A percentile compares a stretch with the other conserved stretches of the same genome.
Evolutionary conservation across 2,797 vertebrate genomes (phyloP).

Genomic region (Gila robusta): DNA sequence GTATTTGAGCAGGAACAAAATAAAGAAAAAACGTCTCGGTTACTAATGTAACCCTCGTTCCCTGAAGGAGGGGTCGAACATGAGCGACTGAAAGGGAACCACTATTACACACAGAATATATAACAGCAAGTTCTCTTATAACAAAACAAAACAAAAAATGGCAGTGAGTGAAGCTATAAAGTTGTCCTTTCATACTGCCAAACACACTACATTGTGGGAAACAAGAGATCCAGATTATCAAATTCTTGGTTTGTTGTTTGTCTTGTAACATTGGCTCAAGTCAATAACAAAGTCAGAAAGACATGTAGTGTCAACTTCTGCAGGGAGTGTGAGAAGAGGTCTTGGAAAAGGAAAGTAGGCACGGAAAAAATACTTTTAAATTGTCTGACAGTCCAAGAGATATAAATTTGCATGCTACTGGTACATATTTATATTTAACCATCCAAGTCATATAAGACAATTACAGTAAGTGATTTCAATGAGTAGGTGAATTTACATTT

Average conservation of each 20-base stretch:
- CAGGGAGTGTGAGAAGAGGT: slow-evolving; percentile 3
- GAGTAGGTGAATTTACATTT: neutral
- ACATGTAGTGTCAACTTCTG: slow-evolving; percentile 62
- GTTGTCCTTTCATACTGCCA: neutral
- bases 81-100: neutral
- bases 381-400: neutral
- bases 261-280: slow-evolving; percentile 64
- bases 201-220: slow-evolving; percentile 44
- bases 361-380: neutral
- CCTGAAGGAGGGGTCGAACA: too few species aligned
- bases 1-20: slow-evolving; percentile 1
- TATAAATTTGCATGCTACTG: neutral
- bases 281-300: slow-evolving; percentile 64
- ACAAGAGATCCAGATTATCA: slow-evolving; percentile 54
- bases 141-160: neutral
- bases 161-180: neutral
- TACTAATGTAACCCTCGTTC: too few species aligned
- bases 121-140: neutral
- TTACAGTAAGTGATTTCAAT: neutral
- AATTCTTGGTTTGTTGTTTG: slow-evolving; percentile 71
- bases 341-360: neutral
- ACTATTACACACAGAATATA: neutral
- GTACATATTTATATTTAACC: neutral
- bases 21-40: neutral
- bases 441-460: neutral